Conservation (phyloP, 1,140 invertebrate genomes). For the Diabrotica undecimpunctata region DNA sequence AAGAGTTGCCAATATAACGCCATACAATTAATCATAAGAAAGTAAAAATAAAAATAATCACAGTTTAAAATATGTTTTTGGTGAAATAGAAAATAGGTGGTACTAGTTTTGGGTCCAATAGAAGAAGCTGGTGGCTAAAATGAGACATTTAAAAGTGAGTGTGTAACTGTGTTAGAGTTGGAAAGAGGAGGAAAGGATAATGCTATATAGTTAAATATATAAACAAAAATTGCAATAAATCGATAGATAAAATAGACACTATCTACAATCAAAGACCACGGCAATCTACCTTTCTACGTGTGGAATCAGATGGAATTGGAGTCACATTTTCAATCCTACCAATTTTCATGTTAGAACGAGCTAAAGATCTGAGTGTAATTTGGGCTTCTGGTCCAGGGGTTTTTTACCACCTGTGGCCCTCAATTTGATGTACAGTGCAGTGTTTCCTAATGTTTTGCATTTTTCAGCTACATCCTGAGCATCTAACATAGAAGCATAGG, state of each 20-base stretch:
- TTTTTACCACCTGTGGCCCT: slow-evolving; percentile 98
- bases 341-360: slow-evolving; percentile 98
- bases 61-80: too few relatives aligned
- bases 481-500: slow-evolving; percentile 99
- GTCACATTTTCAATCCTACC: slow-evolving; percentile 99
- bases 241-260: neutral
- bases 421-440: slow-evolving; percentile 96
- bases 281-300: slow-evolving; percentile 98
- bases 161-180: too few relatives aligned
- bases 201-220: neutral
- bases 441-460: slow-evolving; percentile 95
- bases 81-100: too few relatives aligned
- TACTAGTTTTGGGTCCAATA: too few relatives aligned
- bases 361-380: slow-evolving; percentile 93
- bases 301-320: slow-evolving; percentile 97
- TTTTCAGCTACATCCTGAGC: slow-evolving; percentile 99
- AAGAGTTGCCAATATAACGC: too few relatives aligned
- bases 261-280: slow-evolving; percentile 96
- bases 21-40: too few relatives aligned
- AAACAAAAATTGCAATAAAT: neutral
- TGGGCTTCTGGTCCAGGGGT: slow-evolving; percentile 98
- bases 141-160: too few relatives aligned
- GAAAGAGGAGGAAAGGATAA: too few relatives aligned
- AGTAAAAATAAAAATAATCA: too few relatives aligned
- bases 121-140: too few relatives aligned